phyloP scores from a whole-genome alignment of 2,888 invertebrate species.

The Lepidochrysops patricia region DNA sequence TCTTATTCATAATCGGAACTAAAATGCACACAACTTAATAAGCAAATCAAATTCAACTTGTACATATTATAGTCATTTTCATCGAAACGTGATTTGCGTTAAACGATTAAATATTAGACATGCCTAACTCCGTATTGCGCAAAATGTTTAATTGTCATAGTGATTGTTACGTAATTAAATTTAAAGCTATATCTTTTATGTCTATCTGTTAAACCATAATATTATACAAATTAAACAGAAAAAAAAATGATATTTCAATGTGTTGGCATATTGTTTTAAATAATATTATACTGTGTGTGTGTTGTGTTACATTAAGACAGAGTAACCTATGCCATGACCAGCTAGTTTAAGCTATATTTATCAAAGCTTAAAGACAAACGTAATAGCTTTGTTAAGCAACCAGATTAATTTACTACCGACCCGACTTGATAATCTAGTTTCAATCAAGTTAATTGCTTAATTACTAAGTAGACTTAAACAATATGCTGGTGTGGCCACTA shows the following conservation, averaged over 20 bases:
- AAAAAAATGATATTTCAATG: neutral
- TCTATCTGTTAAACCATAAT: too few species aligned
- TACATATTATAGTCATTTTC: too few species aligned
- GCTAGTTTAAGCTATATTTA: neutral
- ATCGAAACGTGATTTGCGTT: neutral
- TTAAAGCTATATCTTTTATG: too few species aligned
- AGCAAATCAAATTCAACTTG: neutral
- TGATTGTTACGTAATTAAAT: neutral
- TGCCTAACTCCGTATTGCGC: neutral
- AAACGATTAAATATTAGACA: neutral
- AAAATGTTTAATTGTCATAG: neutral
- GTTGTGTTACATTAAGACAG: too few species aligned
- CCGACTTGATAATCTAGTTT: neutral
- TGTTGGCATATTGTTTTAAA: too few species aligned
- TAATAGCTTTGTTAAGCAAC: neutral
- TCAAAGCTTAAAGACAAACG: neutral
- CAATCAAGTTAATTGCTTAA: conserved; percentile 7
- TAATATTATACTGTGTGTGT: too few species aligned
- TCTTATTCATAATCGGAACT: neutral
- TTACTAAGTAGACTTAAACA: neutral
- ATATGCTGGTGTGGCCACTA: neutral
- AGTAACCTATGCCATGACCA: too few species aligned
- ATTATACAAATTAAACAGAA: too few species aligned
- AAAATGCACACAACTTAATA: neutral
- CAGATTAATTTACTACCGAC: neutral